Conservation (phyloP, 2,888 invertebrate species). For the Cheilosia soror region DNA sequence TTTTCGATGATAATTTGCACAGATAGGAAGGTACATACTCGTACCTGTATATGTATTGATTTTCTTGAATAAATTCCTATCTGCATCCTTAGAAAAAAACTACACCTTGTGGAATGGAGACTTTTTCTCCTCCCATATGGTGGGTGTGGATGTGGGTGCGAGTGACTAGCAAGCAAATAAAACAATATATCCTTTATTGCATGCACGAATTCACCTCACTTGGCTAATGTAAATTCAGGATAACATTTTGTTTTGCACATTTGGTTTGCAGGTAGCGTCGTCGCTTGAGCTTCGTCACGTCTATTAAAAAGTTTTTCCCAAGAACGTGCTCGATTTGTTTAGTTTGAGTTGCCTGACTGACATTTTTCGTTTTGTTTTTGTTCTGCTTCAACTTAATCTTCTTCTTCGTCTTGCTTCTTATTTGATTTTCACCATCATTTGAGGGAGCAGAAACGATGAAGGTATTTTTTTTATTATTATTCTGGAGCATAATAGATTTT, state of each 20-base stretch:
- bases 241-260: constrained; percentile 75
- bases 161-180: constrained; percentile 57
- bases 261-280: constrained; percentile 75
- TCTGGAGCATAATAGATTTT: constrained; percentile 70
- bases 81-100: constrained; percentile 2
- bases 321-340: constrained; percentile 75
- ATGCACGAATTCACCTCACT: constrained; percentile 75
- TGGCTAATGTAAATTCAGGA: constrained; percentile 75
- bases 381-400: constrained; percentile 24
- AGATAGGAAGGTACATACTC: too few species aligned
- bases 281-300: constrained; percentile 73
- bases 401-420: constrained; percentile 12
- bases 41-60: constrained; percentile 58
- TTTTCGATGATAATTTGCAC: constrained; percentile 60
- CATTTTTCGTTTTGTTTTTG: constrained; percentile 54
- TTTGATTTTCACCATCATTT: constrained; percentile 54
- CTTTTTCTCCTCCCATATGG: too few species aligned
- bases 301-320: constrained; percentile 73
- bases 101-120: constrained; percentile 15
- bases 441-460: neutral
- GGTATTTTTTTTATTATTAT: constrained; percentile 46
- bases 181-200: constrained; percentile 76
- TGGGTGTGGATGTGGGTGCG: neutral
- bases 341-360: constrained; percentile 75
- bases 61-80: constrained; percentile 27